A percentile compares a stretch with the other conserved stretches of the same genome.
These are phyloP conservation scores for Drosophila longiperda DNA, from an alignment of 2,888 invertebrate species.

Conservation along the genomic window DNA sequence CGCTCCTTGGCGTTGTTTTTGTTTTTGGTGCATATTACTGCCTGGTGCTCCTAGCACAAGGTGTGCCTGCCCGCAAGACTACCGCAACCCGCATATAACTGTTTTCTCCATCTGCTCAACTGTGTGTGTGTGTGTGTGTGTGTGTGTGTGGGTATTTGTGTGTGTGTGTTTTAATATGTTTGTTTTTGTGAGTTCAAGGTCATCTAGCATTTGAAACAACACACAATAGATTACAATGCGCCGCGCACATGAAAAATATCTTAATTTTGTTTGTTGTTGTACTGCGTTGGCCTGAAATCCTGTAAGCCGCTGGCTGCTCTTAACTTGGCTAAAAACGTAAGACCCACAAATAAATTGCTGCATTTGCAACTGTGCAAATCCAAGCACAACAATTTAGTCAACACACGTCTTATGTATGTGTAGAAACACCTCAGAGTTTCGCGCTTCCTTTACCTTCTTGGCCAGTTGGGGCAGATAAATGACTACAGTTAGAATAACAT, in stretches of 20 bases:
- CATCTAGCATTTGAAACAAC: conserved; percentile 83
- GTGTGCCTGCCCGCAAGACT: conserved; percentile 76
- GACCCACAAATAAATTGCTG: background rate
- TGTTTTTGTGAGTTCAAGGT: conserved; percentile 82
- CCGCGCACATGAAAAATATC: conserved; percentile 62
- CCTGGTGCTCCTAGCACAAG: conserved; percentile 54
- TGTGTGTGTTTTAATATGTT: conserved; percentile 23
- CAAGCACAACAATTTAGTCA: background rate
- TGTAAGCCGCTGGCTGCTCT: conserved; percentile 2
- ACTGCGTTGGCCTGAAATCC: conserved; percentile 27
- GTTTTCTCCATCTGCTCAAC: conserved; percentile 31
- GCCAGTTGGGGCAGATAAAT: background rate
- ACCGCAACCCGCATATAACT: conserved; percentile 48
- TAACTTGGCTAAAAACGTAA: conserved; percentile 5
- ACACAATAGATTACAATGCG: conserved; percentile 73
- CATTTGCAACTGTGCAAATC: conserved; percentile 1
- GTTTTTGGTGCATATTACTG: conserved; percentile 60
- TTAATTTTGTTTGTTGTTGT: conserved; percentile 44
- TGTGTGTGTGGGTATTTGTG: conserved; percentile 1
- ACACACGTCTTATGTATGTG: background rate
- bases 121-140: conserved; percentile 52
- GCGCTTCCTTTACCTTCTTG: background rate
- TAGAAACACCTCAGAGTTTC: background rate
- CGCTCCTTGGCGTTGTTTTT: conserved; percentile 40
- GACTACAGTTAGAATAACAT: background rate